Conservation (phyloP, 2,888 invertebrate genomes). For the Temnothorax unifasciatus region DNA sequence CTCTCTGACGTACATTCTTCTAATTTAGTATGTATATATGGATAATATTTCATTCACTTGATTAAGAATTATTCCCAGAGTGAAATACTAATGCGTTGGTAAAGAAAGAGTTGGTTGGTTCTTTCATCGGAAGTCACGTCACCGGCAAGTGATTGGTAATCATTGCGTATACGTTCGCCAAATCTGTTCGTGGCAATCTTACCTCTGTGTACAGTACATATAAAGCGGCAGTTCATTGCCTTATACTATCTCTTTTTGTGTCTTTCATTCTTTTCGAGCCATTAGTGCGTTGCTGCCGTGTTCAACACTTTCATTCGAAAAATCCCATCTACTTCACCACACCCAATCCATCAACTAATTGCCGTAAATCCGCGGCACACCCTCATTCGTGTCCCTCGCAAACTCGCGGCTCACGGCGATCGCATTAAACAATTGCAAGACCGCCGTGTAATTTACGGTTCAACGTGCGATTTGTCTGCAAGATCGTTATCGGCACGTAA, state of each 20-base stretch:
- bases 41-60: background rate
- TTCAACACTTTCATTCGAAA: constrained; percentile 55
- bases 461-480: constrained; percentile 19
- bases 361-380: constrained; percentile 70
- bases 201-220: constrained; percentile 8
- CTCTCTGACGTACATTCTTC: background rate
- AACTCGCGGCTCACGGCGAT: constrained; percentile 38
- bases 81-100: constrained; percentile 20
- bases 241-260: constrained; percentile 41
- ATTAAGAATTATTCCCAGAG: background rate
- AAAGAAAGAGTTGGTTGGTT: constrained; percentile 40
- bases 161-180: constrained; percentile 49
- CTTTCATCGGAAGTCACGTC: constrained; percentile 60
- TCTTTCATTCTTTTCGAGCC: constrained; percentile 47
- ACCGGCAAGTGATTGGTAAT: constrained; percentile 62
- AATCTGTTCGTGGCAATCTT: constrained; percentile 64
- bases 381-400: constrained; percentile 63
- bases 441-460: constrained; percentile 29
- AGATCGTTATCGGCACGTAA: constrained; percentile 28
- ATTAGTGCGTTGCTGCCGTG: constrained; percentile 41
- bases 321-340: constrained; percentile 74
- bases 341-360: constrained; percentile 84
- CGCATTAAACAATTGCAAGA: constrained; percentile 48
- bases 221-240: constrained; percentile 60
- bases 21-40: background rate